These are phyloP conservation scores for Porites rus DNA, from an alignment of 92 coral and sea anemone species.

Conservation along the genomic window DNA sequence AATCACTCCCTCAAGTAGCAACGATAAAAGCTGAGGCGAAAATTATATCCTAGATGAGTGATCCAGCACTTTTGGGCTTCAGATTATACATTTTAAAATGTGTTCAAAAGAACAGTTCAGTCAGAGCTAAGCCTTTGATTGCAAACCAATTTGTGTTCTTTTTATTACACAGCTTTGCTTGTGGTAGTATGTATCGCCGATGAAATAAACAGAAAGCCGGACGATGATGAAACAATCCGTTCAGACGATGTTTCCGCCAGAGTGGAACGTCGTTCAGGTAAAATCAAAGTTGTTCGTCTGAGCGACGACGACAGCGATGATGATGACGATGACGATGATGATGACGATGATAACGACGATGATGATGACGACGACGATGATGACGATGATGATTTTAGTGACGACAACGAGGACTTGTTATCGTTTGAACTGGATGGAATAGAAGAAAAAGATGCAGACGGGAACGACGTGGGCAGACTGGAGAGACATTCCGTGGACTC, in stretches of 20 bases:
- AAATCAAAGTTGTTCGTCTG: conserved; percentile 36
- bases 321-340: neutral
- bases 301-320: neutral
- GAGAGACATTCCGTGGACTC: conserved; percentile 27
- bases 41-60: too few species aligned
- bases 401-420: conserved; percentile 34
- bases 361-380: conserved; percentile 6
- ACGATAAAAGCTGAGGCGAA: too few species aligned
- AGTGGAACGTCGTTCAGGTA: conserved; percentile 13
- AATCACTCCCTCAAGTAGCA: too few species aligned
- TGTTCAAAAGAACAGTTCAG: too few species aligned
- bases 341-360: neutral
- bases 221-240: conserved; percentile 24
- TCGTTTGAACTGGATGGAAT: conserved; percentile 26
- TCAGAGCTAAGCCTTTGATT: neutral
- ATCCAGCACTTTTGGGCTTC: too few species aligned
- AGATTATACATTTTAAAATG: too few species aligned
- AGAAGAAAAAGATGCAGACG: conserved; percentile 39
- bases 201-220: conserved; percentile 4
- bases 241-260: conserved; percentile 33
- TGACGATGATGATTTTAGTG: conserved; percentile 25
- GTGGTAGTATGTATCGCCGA: conserved; percentile 20
- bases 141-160: neutral
- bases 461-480: conserved; percentile 10
- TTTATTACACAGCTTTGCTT: conserved; percentile 14